Conservation (phyloP, 2,888 invertebrate genomes). For the Empis stercorea region DNA sequence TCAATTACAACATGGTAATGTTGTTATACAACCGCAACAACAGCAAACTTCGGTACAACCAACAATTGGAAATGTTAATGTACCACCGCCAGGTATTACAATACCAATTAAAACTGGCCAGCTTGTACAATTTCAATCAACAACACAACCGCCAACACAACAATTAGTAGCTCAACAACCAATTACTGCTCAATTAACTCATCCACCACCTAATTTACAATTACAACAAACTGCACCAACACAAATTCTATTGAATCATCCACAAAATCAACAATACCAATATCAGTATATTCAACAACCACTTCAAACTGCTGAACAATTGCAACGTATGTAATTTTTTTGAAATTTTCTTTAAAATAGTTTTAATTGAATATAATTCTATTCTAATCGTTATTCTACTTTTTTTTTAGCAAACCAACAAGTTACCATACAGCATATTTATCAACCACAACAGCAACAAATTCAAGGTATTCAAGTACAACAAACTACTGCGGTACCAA, state of each 20-base stretch:
- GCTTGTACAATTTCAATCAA: slow-evolving; percentile 13
- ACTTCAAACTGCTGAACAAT: background rate
- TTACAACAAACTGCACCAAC: slow-evolving; percentile 12
- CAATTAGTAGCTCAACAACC: background rate
- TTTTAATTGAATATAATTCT: background rate
- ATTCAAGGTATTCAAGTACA: slow-evolving; percentile 14
- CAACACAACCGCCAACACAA: slow-evolving; percentile 10
- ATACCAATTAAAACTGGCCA: slow-evolving; percentile 14
- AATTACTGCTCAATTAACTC: slow-evolving; percentile 5
- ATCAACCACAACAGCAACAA: slow-evolving; percentile 15
- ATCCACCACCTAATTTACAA: slow-evolving; percentile 16
- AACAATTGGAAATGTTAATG: slow-evolving; percentile 15
- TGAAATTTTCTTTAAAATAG: background rate
- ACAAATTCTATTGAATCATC: slow-evolving; percentile 16
- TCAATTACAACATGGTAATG: slow-evolving; percentile 18
- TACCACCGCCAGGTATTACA: slow-evolving; percentile 13
- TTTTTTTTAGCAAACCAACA: slow-evolving; percentile 10
- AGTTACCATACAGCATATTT: slow-evolving; percentile 17
- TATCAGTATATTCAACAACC: slow-evolving; percentile 17
- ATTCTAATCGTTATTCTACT: background rate
- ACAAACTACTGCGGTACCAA: slow-evolving; percentile 6
- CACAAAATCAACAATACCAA: slow-evolving; percentile 15
- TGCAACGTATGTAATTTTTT: slow-evolving; percentile 10
- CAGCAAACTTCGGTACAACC: slow-evolving; percentile 5
- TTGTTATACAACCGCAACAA: slow-evolving; percentile 17